Conservation (phyloP, 2,888 invertebrate species). For the Platycheirus albimanus region DNA sequence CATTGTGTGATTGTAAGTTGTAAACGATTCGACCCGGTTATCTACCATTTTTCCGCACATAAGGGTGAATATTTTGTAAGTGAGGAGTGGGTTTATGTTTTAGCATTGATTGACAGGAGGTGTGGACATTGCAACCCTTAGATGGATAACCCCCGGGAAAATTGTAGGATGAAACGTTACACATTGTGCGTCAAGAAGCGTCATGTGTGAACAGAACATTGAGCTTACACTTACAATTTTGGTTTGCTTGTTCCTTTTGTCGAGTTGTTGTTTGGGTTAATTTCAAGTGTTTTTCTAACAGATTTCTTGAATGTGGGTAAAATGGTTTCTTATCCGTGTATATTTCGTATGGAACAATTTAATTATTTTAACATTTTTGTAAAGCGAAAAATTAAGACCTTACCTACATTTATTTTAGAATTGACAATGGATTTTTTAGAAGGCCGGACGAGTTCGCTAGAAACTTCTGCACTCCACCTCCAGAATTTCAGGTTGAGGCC, state of each 20-base stretch:
- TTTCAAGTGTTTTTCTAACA: conserved; percentile 42
- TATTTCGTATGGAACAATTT: no score
- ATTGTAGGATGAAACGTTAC: conserved; percentile 51
- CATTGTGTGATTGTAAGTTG: conserved; percentile 71
- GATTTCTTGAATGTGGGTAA: background rate
- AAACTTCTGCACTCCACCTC: no score
- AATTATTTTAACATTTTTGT: no score
- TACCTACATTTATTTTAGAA: no score
- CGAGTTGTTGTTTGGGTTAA: conserved; percentile 38
- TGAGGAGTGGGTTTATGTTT: conserved; percentile 37
- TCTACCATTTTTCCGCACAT: conserved; percentile 65
- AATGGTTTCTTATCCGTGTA: conserved; percentile 1
- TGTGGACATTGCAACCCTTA: conserved; percentile 73
- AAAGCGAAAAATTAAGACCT: no score
- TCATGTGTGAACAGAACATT: conserved; percentile 59
- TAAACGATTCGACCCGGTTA: conserved; percentile 74
- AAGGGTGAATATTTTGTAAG: conserved; percentile 64
- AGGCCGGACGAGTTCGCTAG: no score
- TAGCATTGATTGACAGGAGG: conserved; percentile 75
- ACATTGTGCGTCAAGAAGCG: conserved; percentile 63
- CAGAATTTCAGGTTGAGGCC: no score
- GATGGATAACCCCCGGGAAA: conserved; percentile 47
- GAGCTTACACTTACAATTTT: conserved; percentile 53
- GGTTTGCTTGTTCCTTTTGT: conserved; percentile 1
- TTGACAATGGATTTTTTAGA: no score